These are phyloP conservation scores for Tetranychus piercei DNA, from an alignment of 2,888 invertebrate genomes.

Conservation along the genomic window DNA sequence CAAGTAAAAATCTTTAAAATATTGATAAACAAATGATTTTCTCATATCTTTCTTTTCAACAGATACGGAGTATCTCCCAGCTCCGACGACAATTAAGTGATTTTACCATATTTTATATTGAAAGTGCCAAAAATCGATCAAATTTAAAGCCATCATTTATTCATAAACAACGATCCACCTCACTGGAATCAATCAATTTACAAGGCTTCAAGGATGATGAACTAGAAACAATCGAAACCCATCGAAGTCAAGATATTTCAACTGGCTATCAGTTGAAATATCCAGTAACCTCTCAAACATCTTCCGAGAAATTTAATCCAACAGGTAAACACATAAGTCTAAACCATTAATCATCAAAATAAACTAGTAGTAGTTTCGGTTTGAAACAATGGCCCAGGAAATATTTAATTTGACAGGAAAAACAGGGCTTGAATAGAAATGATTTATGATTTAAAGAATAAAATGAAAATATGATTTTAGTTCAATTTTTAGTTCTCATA, in stretches of 20 bases:
- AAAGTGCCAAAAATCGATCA: slow-evolving; percentile 29
- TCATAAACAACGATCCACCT: not conserved
- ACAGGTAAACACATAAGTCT: not conserved
- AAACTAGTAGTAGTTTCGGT: not conserved
- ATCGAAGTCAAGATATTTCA: not conserved
- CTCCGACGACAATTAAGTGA: slow-evolving; percentile 76
- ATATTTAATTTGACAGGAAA: too few relatives aligned
- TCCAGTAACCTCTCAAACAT: not conserved
- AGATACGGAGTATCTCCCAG: slow-evolving; percentile 84
- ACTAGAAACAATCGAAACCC: not conserved
- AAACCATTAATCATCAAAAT: not conserved
- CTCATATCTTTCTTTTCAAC: not conserved
- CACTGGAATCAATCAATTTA: not conserved
- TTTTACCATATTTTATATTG: slow-evolving; percentile 72
- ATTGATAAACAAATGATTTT: not conserved
- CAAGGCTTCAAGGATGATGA: not conserved
- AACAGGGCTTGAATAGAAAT: too few relatives aligned
- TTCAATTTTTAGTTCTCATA: too few relatives aligned
- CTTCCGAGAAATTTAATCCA: not conserved
- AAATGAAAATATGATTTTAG: too few relatives aligned
- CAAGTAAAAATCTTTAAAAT: too few relatives aligned
- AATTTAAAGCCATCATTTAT: not conserved
- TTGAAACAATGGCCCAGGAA: too few relatives aligned
- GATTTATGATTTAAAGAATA: too few relatives aligned
- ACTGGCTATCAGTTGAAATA: not conserved